Base-by-base conservation (phyloP, 2,888 invertebrate genomes). In the Tenthredo amoena region DNA sequence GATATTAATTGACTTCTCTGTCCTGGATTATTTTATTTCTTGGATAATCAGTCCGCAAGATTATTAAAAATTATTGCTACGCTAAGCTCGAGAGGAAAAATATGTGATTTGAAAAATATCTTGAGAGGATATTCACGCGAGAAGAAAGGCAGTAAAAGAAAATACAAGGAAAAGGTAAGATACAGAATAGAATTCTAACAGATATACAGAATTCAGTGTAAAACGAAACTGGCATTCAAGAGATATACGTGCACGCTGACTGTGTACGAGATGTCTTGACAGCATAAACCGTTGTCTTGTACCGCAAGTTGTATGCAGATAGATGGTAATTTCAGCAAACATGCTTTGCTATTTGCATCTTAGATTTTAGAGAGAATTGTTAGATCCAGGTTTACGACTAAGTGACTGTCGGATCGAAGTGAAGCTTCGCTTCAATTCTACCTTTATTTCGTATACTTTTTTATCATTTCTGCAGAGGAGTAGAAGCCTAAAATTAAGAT, bases 291-390 rank as follows among this genome's bases (percentile, higher is more conserved):
- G 50, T 55, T 77, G 50, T 50, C 47, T 77, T 26, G 50, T 77
- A 77, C 77, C 77, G 77, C 77, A 47, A 77, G 77, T 77, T 77
- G 77, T 77, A 77, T 84, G 88, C 86, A 88, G 90, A 90, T 88
- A 79, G 86, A 90, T 88, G 89, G 87, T 89, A 90, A 90, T 90
- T 89, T 87, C 84, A 84, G 83, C 85, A 88, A 88, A 88, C 88
- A 87, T 85, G 87, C 87, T 84, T 7, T 47, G 87, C 87, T 88
- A 87, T 88, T 87, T 87, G 87, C 86, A 88, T 90, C 90, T 89
- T 87, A 87, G 87, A 89, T 88, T 87, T 62, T 65, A 34, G 58
- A 84, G 86, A 84, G 85, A 87, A 89, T 87, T 88, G 87, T 86
- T 58, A 62, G 85, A 81, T 43, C 72, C 21, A 43, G 71, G 55